Conservation (phyloP, 2,113 vertebrate genomes). For the Micronycteris hirsuta region DNA sequence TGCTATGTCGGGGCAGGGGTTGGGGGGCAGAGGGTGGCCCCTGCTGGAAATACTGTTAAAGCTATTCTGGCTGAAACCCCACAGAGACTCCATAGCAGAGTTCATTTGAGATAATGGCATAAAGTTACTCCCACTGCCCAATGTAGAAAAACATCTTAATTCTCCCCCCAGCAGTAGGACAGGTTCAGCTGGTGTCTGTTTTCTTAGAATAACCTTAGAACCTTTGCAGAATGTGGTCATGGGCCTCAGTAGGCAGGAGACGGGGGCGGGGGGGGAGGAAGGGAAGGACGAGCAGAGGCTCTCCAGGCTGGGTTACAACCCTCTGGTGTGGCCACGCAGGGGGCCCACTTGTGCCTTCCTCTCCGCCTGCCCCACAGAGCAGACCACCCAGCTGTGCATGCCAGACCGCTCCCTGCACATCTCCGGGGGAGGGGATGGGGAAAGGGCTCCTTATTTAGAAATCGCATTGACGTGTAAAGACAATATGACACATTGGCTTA, state of each 20-base stretch:
- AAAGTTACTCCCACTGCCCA: neutral
- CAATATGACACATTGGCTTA: conserved; percentile 71
- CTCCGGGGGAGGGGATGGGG: conserved; percentile 44
- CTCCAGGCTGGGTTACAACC: neutral
- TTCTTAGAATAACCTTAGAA: neutral
- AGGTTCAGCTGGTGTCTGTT: neutral
- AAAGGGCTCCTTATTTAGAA: conserved; percentile 72
- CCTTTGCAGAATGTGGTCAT: neutral
- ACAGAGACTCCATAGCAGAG: neutral
- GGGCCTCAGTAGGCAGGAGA: neutral
- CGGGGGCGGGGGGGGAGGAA: too few relatives aligned
- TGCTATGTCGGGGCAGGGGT: neutral
- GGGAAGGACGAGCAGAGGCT: neutral
- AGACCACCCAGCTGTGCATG: neutral
- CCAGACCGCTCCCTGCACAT: conserved; percentile 34
- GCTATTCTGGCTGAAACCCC: neutral
- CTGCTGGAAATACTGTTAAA: neutral
- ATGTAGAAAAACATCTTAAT: neutral
- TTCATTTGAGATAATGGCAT: neutral
- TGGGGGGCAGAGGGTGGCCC: neutral
- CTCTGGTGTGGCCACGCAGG: neutral
- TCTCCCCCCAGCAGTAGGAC: neutral
- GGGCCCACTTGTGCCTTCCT: neutral
- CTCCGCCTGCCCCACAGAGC: neutral
- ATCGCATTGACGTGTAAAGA: conserved; percentile 63